A percentile compares a stretch with the other conserved stretches of the same genome.
phyloP scores from a whole-genome alignment of 2,888 invertebrate species.

The Arge pagana region DNA sequence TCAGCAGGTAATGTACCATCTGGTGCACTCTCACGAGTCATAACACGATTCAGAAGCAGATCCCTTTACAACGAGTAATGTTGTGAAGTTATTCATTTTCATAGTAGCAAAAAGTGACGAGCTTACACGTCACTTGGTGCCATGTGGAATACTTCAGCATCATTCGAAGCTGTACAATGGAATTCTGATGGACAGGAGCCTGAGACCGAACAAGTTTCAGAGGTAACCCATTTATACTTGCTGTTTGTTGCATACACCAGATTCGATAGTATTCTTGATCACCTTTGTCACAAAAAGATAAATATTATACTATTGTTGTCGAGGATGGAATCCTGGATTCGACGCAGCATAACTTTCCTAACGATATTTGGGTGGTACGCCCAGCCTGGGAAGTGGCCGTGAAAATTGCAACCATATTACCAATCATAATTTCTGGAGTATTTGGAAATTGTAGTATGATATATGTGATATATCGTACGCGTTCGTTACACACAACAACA shows the following conservation, averaged over 20 bases:
- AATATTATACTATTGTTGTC: too few species aligned
- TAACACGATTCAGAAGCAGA: background rate
- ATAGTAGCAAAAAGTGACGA: background rate
- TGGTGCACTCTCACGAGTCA: slow-evolving; percentile 6
- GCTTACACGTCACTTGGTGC: background rate
- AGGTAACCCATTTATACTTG: background rate
- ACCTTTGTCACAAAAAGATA: background rate
- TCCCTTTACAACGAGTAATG: background rate
- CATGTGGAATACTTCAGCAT: slow-evolving; percentile 10
- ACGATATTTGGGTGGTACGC: slow-evolving; percentile 69
- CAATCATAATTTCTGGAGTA: slow-evolving; percentile 69
- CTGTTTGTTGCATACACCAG: background rate
- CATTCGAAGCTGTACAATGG: background rate
- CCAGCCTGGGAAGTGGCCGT: slow-evolving; percentile 65
- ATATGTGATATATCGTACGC: slow-evolving; percentile 66
- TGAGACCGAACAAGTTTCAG: background rate
- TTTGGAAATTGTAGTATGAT: slow-evolving; percentile 71
- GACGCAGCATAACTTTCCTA: slow-evolving; percentile 60
- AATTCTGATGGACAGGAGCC: background rate
- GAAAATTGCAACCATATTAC: slow-evolving; percentile 65
- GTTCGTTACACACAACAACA: slow-evolving; percentile 69
- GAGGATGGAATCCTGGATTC: slow-evolving; percentile 31
- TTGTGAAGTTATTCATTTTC: too few species aligned
- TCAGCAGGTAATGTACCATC: slow-evolving; percentile 15
- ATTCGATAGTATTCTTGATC: background rate